These are phyloP conservation scores for Tiaroga cobitis DNA, from an alignment of 2,797 vertebrate species.

Conservation along the genomic window DNA sequence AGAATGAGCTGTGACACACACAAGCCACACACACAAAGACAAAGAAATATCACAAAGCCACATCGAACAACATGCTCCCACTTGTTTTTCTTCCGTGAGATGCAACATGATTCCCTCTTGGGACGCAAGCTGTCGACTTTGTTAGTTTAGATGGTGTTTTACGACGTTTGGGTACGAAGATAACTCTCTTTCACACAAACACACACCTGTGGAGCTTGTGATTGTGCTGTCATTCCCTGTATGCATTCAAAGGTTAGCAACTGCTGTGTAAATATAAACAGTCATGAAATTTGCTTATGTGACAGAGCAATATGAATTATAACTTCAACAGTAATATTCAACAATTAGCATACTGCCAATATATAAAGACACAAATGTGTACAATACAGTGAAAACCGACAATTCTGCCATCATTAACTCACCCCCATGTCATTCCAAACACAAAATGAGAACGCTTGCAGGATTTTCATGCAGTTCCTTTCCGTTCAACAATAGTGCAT, in stretches of 20 bases:
- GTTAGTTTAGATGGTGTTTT: conserved; percentile 34
- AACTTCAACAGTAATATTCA: not conserved
- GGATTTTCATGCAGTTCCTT: not conserved
- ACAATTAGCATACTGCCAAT: not conserved
- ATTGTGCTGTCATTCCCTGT: conserved; percentile 54
- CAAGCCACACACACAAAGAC: conserved; percentile 39
- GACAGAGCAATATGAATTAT: conserved; percentile 17
- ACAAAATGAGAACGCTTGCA: not conserved
- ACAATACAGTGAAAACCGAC: not conserved
- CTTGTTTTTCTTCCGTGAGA: conserved; percentile 40
- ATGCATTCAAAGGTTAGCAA: conserved; percentile 49
- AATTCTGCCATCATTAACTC: not conserved
- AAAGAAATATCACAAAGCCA: conserved; percentile 47
- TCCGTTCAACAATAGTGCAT: not conserved
- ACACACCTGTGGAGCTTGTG: conserved; percentile 48
- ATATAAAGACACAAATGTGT: not conserved
- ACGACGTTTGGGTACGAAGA: not conserved
- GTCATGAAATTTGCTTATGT: conserved; percentile 21
- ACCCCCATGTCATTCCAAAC: not conserved
- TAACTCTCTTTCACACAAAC: not conserved
- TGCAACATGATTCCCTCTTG: conserved; percentile 28
- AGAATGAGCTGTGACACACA: conserved; percentile 28
- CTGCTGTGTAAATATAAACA: conserved; percentile 34
- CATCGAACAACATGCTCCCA: conserved; percentile 14
- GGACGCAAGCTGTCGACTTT: conserved; percentile 48